phyloP scores from a whole-genome alignment of 2,888 invertebrate genomes.

The Trimorus sp. region DNA sequence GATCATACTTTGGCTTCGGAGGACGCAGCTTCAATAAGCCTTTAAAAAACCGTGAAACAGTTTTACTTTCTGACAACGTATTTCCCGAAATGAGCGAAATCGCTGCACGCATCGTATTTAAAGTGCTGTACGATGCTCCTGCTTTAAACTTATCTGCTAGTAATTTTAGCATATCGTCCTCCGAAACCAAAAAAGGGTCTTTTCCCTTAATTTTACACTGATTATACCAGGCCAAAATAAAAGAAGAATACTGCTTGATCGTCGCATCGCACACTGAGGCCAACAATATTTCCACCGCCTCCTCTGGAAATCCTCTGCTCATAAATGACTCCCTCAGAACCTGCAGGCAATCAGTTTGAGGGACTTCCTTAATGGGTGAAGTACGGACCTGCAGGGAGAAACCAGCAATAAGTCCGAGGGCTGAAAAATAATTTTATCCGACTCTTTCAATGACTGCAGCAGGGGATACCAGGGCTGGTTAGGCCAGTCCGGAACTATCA shows the following conservation, averaged over 20 bases:
- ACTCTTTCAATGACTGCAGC: constrained; percentile 12
- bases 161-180: neutral
- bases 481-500: constrained; percentile 25
- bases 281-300: neutral
- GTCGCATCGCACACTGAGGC: neutral
- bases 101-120: neutral
- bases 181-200: neutral
- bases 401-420: constrained; percentile 19
- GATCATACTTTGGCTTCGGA: constrained; percentile 38
- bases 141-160: constrained; percentile 35
- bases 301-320: constrained; percentile 9
- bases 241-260: neutral
- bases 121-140: constrained; percentile 62
- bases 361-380: constrained; percentile 16
- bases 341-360: constrained; percentile 22
- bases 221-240: neutral
- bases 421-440: constrained; percentile 34
- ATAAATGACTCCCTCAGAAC: constrained; percentile 23
- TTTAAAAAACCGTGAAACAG: constrained; percentile 11
- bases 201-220: neutral
- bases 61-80: neutral
- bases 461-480: constrained; percentile 16
- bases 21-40: constrained; percentile 30
- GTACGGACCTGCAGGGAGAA: constrained; percentile 34
- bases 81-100: neutral